Evolutionary conservation across 2,888 invertebrate species (phyloP).

Genomic region (Melipona bicolor): DNA sequence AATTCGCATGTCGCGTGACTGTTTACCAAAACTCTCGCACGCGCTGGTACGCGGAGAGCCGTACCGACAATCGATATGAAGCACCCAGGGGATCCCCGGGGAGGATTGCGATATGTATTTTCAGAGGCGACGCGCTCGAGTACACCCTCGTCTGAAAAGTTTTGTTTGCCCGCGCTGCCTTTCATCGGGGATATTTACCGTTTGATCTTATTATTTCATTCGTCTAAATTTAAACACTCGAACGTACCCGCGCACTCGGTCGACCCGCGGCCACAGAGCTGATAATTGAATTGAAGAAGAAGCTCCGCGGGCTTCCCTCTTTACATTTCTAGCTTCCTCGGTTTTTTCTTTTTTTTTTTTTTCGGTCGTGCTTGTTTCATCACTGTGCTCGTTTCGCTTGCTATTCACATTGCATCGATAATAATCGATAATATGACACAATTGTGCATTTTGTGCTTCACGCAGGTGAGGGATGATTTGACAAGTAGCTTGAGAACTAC

Average conservation of each 20-base stretch:
- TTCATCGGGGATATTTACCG: conserved; percentile 76
- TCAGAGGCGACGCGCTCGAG: conserved; percentile 67
- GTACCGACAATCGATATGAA: conserved; percentile 71
- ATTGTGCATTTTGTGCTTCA: too few relatives aligned
- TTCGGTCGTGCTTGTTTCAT: not conserved
- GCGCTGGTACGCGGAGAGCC: conserved; percentile 41
- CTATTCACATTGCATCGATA: not conserved
- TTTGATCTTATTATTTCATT: conserved; percentile 84
- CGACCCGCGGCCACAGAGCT: conserved; percentile 49
- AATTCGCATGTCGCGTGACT: conserved; percentile 56
- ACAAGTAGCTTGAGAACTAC: too few relatives aligned
- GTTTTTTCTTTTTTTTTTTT: not conserved
- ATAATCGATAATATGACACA: too few relatives aligned
- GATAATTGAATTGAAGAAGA: conserved; percentile 62
- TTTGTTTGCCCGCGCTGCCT: conserved; percentile 78
- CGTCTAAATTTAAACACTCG: conserved; percentile 82
- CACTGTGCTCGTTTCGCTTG: not conserved
- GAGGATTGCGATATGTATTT: conserved; percentile 76
- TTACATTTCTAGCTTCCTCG: not conserved
- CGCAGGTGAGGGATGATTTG: too few relatives aligned
- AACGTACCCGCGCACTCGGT: conserved; percentile 46
- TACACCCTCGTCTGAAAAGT: conserved; percentile 67
- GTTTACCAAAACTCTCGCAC: conserved; percentile 63
- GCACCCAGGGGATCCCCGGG: conserved; percentile 66
- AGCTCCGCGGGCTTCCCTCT: not conserved